Evolutionary conservation across 2,113 vertebrate genomes (phyloP), one percentile per base, ranked within the genome.

Genomic region (Uropsilus gracilis): DNA sequence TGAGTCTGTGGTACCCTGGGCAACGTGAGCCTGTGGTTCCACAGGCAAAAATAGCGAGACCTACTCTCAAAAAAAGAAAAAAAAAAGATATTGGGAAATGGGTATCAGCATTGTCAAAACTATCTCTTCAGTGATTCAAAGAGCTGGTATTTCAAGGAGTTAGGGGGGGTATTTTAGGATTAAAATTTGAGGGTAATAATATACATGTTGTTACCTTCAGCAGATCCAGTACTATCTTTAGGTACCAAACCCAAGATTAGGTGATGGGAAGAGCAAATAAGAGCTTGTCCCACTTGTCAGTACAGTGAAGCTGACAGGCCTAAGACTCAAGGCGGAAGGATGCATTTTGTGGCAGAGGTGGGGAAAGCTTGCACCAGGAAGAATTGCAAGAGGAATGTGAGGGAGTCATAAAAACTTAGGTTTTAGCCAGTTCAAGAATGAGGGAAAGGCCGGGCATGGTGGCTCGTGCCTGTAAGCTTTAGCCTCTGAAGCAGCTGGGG

Each of bases 101-200:
- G 63, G 88, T n/a, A 17, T 50, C 39, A 75, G 39, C 50, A 59
- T 42, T 73, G 44, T 86, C 42, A 89, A 71, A 82, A 37, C 8
- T 26, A 72, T 18, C 48, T 72, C 32, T 89, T 84, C 17, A 5
- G 16, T 76, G 59, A 64, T 57, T 76, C 50, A 73, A 63, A 76
- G 72, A 63, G 72, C 82, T 46, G 44, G 68, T 73, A 61, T 10
- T 78, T 24, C 46, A 39, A 3, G 64, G 66, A 55, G 61, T n/a
- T 57, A 61, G 13, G 6, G 34, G 64, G 4, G 18, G 26, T 61
- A n/a, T 13, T 39, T 44, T 55, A 44, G 39, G 3, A 61, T 61
- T 92, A 90, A 69, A 87, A 48, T 59, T 76, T 86, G n/a, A 71
- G 68, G 85, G 11, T 73, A 89, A 92, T 34, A 73, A 77, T 69